A percentile compares a stretch with the other conserved stretches of the same genome.
Conservation (phyloP, 2,113 vertebrate species). For the Sinocyclocheilus anshuiensis region DNA sequence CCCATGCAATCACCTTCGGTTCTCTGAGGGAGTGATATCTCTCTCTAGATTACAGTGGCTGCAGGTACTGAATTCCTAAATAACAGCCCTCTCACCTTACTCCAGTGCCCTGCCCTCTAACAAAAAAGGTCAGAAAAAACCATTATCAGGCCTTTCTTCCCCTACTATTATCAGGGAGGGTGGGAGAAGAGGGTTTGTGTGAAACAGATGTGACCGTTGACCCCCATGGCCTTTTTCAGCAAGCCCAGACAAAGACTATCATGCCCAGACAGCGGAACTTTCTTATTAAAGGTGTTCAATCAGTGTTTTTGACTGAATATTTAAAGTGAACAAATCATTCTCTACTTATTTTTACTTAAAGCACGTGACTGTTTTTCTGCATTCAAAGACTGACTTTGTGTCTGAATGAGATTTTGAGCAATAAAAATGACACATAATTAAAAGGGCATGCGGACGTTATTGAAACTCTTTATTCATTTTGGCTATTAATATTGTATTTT, state of each 20-base stretch:
- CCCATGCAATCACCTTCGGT: constrained; percentile 29
- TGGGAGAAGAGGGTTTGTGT: constrained; percentile 1
- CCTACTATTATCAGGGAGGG: constrained; percentile 8
- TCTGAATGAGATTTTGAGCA: neutral
- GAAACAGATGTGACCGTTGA: constrained; percentile 37
- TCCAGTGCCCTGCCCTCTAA: constrained; percentile 34
- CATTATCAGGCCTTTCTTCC: constrained; percentile 49
- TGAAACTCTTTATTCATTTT: neutral
- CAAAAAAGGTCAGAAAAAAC: constrained; percentile 50
- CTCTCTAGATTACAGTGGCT: constrained; percentile 29
- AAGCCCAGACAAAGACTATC: constrained; percentile 25
- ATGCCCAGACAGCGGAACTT: neutral
- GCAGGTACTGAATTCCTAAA: constrained; percentile 33
- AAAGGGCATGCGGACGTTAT: neutral
- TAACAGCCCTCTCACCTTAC: constrained; percentile 18
- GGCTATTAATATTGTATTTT: no score
- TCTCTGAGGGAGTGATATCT: constrained; percentile 7
- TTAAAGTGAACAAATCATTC: neutral
- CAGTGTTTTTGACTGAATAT: neutral
- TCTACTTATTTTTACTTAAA: neutral
- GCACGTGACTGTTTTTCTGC: neutral
- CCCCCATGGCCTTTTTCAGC: constrained; percentile 21
- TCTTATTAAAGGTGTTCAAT: neutral
- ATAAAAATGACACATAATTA: neutral
- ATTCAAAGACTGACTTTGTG: neutral